Evolutionary conservation across 2,797 vertebrate species (phyloP), one percentile per base, ranked within the genome.

Genomic region (Poecilia wingei): DNA sequence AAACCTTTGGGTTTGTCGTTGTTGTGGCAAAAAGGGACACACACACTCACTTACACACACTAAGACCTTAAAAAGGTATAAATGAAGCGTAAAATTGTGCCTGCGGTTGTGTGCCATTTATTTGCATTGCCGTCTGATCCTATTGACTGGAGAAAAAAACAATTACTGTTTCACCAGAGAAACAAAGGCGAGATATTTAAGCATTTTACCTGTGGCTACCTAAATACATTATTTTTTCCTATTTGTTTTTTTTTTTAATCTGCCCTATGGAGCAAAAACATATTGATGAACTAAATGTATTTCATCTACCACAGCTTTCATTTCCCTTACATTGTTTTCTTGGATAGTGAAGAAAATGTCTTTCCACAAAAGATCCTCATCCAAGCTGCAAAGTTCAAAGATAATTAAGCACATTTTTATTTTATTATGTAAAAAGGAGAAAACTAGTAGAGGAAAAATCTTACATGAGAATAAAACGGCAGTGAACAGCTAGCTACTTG

Each of bases 101-200:
- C 57, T 61, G 57, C 14, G 31, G 57, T 6, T 61, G 55, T 61
- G 57, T 61, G 57, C 57, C 28, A 18, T 61, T 61, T 61, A 14
- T 61, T 61, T 61, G 57, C 57, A 61, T 61, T 61, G 14, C 57
- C 14, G 31, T 61, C 57, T 31, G 57, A 61, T 33, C 13, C 28
- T 61, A 61, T 61, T 61, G 57, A 61, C 57, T 33, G 57, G 28
- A 31, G 57, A 61, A 61, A 57, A 57, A 57, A 57, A 31, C n/a
- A 57, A 28, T 57, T 57, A 28, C n/a, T 57, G 55, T 57, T 57
- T 57, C 55, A 28, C 55, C n/a, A 13, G n/a, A 57, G n/a, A 57
- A 57, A 57, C 25, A 28, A 28, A 57, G 55, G 25, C 55, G 1
- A 57, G n/a, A 57, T 57, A 28, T 57, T 57, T 57, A 57, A 61